Evolutionary conservation across 2,888 invertebrate species (phyloP).

Genomic region (Elgonia sp.): DNA sequence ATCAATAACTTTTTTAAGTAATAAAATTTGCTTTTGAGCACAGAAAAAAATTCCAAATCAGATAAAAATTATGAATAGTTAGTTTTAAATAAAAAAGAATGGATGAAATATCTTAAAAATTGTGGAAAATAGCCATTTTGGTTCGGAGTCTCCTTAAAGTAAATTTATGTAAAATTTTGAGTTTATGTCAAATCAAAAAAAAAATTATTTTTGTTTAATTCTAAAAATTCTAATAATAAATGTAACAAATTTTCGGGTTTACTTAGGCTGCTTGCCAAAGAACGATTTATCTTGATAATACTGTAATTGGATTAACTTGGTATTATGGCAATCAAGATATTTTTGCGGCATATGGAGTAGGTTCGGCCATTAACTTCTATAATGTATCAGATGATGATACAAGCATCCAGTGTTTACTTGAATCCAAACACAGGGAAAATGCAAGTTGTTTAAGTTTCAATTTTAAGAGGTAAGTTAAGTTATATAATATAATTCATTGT

Average conservation of each 20-base stretch:
- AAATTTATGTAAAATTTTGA: no score
- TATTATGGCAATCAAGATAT: conserved; percentile 82
- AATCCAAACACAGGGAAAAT: conserved; percentile 80
- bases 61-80: no score
- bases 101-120: no score
- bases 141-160: no score
- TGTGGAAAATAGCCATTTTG: no score
- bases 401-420: conserved; percentile 80
- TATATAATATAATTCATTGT: not conserved
- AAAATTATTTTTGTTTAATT: no score
- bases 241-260: conserved; percentile 76
- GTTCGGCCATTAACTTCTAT: conserved; percentile 82
- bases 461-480: conserved; percentile 82
- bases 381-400: conserved; percentile 80
- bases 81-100: no score
- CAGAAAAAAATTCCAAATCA: no score
- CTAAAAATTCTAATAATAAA: no score
- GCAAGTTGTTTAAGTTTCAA: conserved; percentile 83
- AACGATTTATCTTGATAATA: conserved; percentile 82
- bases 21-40: no score
- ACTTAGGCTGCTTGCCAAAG: conserved; percentile 80
- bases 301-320: conserved; percentile 83
- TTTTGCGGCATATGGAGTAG: conserved; percentile 84
- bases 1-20: no score
- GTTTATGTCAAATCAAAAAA: no score